Conservation (phyloP, 2,113 vertebrate species). For the Struthio camelus region DNA sequence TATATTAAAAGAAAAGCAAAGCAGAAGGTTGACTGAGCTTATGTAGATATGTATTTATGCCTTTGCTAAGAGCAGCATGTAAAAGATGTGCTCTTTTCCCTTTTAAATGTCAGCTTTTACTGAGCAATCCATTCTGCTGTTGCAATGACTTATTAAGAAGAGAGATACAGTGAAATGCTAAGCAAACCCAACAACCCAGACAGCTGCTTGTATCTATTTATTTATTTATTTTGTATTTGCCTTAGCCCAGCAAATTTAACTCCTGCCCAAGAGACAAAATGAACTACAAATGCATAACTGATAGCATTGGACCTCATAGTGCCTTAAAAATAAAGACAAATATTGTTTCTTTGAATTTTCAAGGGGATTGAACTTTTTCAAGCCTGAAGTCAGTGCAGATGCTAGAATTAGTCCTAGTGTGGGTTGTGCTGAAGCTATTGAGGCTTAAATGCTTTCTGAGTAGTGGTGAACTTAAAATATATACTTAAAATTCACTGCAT, state of each 20-base stretch:
- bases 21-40: not conserved
- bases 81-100: not conserved
- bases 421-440: not conserved
- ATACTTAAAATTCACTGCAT: not conserved
- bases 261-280: not conserved
- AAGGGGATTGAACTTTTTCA: accelerated
- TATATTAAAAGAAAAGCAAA: not conserved
- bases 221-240: not conserved
- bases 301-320: not conserved
- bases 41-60: not conserved
- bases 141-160: not conserved
- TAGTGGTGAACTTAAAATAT: not conserved
- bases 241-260: not conserved
- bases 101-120: constrained; percentile 7
- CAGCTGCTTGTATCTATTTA: not conserved
- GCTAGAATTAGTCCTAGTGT: not conserved
- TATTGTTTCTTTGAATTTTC: not conserved
- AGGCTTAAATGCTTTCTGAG: not conserved
- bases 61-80: not conserved
- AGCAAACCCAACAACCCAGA: not conserved
- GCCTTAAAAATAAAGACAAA: not conserved
- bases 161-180: not conserved
- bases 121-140: not conserved
- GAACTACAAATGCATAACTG: not conserved
- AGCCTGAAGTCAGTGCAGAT: not conserved